Percentiles rank a stretch among this genome's conserved stretches.
Conservation (phyloP, 2,888 invertebrate species). For the Calameuta pallipes region DNA sequence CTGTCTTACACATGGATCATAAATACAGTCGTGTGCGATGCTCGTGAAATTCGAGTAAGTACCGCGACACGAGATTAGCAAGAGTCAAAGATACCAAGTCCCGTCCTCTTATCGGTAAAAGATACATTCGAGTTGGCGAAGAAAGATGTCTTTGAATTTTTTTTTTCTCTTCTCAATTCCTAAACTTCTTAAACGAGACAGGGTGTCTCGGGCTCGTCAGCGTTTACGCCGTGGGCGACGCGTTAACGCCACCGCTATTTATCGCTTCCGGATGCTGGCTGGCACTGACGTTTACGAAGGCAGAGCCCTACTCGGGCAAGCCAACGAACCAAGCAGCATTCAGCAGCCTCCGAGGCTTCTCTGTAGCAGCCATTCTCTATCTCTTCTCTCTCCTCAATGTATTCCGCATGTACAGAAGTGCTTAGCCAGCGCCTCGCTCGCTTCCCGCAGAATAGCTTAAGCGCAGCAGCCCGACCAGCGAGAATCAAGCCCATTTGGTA, state of each 20-base stretch:
- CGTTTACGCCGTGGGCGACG: not conserved
- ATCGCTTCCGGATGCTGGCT: constrained; percentile 45
- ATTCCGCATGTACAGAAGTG: constrained; percentile 35
- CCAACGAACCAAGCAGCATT: not conserved
- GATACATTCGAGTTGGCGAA: not conserved
- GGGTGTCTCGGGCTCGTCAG: not conserved
- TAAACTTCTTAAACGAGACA: not conserved
- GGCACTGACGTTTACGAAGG: constrained; percentile 32
- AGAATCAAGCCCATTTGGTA: not conserved
- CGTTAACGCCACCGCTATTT: constrained; percentile 32
- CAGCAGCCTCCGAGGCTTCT: not conserved
- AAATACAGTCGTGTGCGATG: not conserved
- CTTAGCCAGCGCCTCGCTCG: constrained; percentile 36
- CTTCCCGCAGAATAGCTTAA: not conserved
- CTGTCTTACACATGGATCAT: not conserved
- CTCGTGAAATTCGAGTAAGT: not conserved
- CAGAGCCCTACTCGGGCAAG: not conserved
- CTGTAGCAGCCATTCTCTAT: constrained; percentile 2
- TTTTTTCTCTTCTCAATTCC: not conserved
- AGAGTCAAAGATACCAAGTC: not conserved
- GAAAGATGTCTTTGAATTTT: not conserved
- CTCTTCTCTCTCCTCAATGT: constrained; percentile 18
- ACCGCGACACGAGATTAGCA: not conserved
- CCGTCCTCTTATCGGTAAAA: not conserved
- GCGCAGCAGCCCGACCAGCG: not conserved